phyloP scores from a whole-genome alignment of 2,888 invertebrate genomes.

The Drosophila leonis region DNA sequence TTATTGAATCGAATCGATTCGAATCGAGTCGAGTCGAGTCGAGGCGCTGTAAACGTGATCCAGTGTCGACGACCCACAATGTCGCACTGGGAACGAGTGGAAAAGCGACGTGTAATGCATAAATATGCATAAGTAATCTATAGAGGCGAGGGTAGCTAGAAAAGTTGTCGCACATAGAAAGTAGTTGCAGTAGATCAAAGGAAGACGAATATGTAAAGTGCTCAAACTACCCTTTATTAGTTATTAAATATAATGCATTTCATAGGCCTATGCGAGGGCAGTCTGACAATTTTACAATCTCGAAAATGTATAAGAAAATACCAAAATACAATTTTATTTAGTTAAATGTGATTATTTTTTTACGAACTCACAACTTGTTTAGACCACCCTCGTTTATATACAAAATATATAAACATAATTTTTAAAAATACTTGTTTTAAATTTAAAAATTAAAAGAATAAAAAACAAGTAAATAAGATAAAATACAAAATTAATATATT shows the following conservation, averaged over 20 bases:
- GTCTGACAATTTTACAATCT: neutral
- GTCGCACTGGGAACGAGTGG: conserved; percentile 17
- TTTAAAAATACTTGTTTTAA: no score
- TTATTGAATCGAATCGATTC: conserved; percentile 1
- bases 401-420: neutral
- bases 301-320: neutral
- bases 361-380: neutral
- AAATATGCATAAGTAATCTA: neutral
- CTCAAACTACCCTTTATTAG: neutral
- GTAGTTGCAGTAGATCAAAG: no score
- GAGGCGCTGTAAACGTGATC: conserved; percentile 40
- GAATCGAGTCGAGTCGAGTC: neutral
- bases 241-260: neutral
- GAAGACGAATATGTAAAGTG: neutral
- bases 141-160: neutral
- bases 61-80: conserved; percentile 33
- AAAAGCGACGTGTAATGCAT: conserved; percentile 29
- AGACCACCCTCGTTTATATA: neutral
- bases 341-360: neutral
- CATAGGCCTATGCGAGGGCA: neutral
- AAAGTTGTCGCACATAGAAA: no score
- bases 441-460: no score
- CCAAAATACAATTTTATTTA: neutral
- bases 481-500: neutral
- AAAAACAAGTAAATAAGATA: no score